These are phyloP conservation scores for Ichneumon xanthorius DNA, from an alignment of 2,888 invertebrate genomes.

Conservation along the genomic window DNA sequence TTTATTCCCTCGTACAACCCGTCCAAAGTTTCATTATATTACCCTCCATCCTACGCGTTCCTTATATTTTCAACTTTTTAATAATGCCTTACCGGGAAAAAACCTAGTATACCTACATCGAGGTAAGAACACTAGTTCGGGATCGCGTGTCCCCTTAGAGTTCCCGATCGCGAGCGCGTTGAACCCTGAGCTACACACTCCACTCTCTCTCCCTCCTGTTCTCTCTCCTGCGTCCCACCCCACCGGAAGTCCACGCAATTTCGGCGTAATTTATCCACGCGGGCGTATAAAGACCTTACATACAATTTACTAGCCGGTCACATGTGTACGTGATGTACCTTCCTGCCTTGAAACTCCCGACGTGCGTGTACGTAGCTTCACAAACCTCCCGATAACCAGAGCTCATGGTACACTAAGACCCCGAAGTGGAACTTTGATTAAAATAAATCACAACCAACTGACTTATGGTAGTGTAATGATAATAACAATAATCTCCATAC, in stretches of 20 bases:
- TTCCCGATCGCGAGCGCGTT: constrained; percentile 59
- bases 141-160: constrained; percentile 55
- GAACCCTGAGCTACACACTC: constrained; percentile 47
- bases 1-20: neutral
- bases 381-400: neutral
- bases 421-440: constrained; percentile 39
- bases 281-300: constrained; percentile 62
- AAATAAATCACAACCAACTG: constrained; percentile 56
- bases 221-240: constrained; percentile 40
- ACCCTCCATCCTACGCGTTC: neutral
- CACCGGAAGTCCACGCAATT: constrained; percentile 64
- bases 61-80: constrained; percentile 28
- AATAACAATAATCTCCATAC: constrained; percentile 11
- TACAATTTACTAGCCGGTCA: constrained; percentile 43
- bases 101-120: constrained; percentile 40
- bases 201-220: constrained; percentile 7
- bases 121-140: constrained; percentile 24
- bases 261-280: constrained; percentile 66
- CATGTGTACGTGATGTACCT: constrained; percentile 30
- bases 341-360: constrained; percentile 17
- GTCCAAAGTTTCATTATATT: constrained; percentile 1
- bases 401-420: neutral
- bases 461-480: constrained; percentile 30
- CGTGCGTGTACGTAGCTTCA: constrained; percentile 1
- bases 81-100: constrained; percentile 30